Base-by-base conservation (phyloP, 2,113 vertebrate genomes). In the Protomyctophum bolini region DNA sequence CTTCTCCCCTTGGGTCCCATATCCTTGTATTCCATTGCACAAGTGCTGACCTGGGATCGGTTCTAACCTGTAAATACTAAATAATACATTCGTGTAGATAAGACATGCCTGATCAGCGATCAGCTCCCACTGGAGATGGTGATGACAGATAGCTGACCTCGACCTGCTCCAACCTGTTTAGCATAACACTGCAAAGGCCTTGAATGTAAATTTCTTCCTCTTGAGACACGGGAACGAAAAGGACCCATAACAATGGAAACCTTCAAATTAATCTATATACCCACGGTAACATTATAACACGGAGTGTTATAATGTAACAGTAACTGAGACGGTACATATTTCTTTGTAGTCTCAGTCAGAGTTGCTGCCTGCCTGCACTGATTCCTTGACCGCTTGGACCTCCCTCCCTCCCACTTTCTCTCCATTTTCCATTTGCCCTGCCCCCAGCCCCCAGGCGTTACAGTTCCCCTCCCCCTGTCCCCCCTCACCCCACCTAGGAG, bases 41-140 rank as follows among this genome's bases (percentile, higher is more conserved):
- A 41, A 68, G 14, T 74, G 76, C 77, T 56, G 76, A 84, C 75
- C 74, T 47, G n/a, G 2, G 59, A 82, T 76, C 55, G 76, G 72
- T 76, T 73, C 9, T 41, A 80, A 57, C 33, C 41, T 73, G 55
- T 89, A 71, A 87, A 87, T 86, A 84, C 52, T 89, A 71, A 87
- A 87, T 86, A 84, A 87, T 85, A 56, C 73, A 87, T 81, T 14
- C 86, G 51, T 52, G 45, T 5, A 54, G 60, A 84, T 75, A 41
- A 64, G 65, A 71, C 79, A 61, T 59, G 73, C 49, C 58, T 62
- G 66, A 79, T 77, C 75, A 60, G 47, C 29, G 59, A 77, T 66
- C 21, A 51, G 50, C 55, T 83, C 79, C 49, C 62, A 46, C 49
- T 73, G 14, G 29, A 68, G 15, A 2, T 2, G 47, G 47, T 77